These are phyloP conservation scores for Ectemnius cavifrons DNA, from an alignment of 2,888 invertebrate species.

Conservation along the genomic window DNA sequence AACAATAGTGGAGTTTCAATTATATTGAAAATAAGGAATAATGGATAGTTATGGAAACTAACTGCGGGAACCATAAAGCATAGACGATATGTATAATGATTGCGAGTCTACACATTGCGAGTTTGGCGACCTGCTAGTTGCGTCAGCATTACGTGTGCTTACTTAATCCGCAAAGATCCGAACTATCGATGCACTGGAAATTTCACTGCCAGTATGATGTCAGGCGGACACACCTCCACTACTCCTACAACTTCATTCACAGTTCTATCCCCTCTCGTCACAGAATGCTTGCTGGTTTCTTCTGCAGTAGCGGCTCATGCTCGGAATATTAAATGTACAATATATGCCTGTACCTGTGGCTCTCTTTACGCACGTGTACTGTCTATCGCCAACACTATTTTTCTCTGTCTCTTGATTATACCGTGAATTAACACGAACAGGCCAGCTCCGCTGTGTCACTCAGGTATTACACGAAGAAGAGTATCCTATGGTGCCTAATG, in stretches of 20 bases:
- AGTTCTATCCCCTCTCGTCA: not conserved
- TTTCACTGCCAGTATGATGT: conserved; percentile 24
- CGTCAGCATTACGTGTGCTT: not conserved
- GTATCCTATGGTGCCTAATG: too few species aligned
- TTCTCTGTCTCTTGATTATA: too few species aligned
- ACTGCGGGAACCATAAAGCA: not conserved
- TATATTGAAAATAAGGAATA: too few species aligned
- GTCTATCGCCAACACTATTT: too few species aligned
- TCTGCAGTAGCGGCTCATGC: conserved; percentile 6
- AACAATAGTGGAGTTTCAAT: too few species aligned
- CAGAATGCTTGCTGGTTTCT: conserved; percentile 9
- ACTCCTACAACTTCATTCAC: conserved; percentile 48
- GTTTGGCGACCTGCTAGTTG: not conserved
- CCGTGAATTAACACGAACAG: too few species aligned
- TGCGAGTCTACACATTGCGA: not conserved
- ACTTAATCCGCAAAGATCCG: not conserved
- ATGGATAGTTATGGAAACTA: too few species aligned
- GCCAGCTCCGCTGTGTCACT: too few species aligned
- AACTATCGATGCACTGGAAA: conserved; percentile 6
- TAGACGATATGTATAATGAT: not conserved
- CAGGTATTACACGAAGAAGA: too few species aligned
- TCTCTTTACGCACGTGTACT: too few species aligned
- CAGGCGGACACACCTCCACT: conserved; percentile 31
- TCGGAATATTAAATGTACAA: conserved; percentile 11
- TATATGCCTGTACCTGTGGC: too few species aligned